Evolutionary conservation across 1,140 invertebrate species (phyloP).

Genomic region (Papilio machaon): DNA sequence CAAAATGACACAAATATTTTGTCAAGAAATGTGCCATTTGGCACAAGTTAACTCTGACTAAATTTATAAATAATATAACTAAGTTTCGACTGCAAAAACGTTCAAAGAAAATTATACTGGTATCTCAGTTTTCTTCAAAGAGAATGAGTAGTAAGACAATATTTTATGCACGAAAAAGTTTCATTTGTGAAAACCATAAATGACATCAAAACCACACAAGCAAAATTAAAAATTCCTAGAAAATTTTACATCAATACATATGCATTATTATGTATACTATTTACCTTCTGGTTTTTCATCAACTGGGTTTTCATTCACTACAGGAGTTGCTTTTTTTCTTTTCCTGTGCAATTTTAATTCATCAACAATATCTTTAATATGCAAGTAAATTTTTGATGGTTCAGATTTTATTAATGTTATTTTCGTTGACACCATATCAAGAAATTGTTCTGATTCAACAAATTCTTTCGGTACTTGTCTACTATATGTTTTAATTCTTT

Average conservation of each 20-base stretch:
- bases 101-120: too few species aligned
- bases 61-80: too few species aligned
- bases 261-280: neutral
- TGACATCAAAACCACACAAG: too few species aligned
- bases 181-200: too few species aligned
- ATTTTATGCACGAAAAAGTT: too few species aligned
- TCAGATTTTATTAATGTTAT: constrained; percentile 65
- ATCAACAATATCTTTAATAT: constrained; percentile 78
- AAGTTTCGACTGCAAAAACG: too few species aligned
- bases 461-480: constrained; percentile 72
- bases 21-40: too few species aligned
- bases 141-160: too few species aligned
- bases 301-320: constrained; percentile 39
- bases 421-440: constrained; percentile 73
- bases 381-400: constrained; percentile 75
- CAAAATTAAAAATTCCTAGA: too few species aligned
- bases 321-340: constrained; percentile 53
- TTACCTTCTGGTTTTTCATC: constrained; percentile 35
- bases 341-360: constrained; percentile 75
- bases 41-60: too few species aligned
- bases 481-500: constrained; percentile 76
- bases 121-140: too few species aligned
- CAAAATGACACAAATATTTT: too few species aligned
- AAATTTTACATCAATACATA: neutral
- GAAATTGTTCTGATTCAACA: constrained; percentile 74